These are phyloP conservation scores for Hypanus sabinus DNA, from an alignment of 2,113 vertebrate species.

Conservation along the genomic window DNA sequence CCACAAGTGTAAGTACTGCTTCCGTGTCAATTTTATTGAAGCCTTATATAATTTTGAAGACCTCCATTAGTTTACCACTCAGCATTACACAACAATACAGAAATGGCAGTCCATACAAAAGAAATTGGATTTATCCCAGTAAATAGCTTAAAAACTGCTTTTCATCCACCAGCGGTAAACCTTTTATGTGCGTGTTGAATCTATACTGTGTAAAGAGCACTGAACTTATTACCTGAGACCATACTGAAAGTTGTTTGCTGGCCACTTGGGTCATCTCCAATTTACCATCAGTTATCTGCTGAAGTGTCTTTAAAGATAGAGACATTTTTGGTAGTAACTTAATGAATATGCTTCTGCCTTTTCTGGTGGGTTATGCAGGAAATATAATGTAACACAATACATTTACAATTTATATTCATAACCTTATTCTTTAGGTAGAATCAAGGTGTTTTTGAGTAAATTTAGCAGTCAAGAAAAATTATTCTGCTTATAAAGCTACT, in stretches of 20 bases:
- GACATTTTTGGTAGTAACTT: background rate
- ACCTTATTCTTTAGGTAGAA: background rate
- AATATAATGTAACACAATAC: background rate
- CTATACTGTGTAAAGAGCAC: background rate
- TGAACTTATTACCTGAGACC: background rate
- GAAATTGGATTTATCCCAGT: conserved; percentile 10
- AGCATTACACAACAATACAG: background rate
- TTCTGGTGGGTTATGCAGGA: background rate
- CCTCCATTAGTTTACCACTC: no score
- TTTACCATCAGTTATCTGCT: background rate
- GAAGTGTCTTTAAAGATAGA: background rate
- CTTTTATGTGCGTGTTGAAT: background rate
- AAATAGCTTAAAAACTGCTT: conserved; percentile 3
- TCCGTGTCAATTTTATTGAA: no score
- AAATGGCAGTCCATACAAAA: background rate
- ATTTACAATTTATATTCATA: background rate
- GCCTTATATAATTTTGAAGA: no score
- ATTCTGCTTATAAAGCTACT: background rate
- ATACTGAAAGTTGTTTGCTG: background rate
- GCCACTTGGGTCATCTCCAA: background rate
- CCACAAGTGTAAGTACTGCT: no score
- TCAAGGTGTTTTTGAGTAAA: background rate
- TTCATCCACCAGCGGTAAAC: background rate
- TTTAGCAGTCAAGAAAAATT: background rate
- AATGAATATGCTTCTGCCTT: background rate